These are phyloP conservation scores for Acrobasis repandana DNA, from an alignment of 2,888 invertebrate genomes.

Conservation along the genomic window DNA sequence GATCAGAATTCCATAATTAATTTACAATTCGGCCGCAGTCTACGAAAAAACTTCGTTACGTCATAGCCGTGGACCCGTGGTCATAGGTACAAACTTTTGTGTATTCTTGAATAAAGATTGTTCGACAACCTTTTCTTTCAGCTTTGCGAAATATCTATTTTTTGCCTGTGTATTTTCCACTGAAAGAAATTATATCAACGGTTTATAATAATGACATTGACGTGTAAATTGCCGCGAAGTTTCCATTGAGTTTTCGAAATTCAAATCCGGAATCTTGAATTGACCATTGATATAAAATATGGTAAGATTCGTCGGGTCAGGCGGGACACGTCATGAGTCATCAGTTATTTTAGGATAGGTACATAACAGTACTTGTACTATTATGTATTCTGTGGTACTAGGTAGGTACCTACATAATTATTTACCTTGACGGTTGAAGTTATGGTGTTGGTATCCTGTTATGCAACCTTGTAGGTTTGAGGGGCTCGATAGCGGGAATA, in stretches of 20 bases:
- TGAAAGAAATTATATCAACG: not conserved
- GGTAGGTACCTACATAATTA: too few species aligned
- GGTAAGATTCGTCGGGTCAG: not conserved
- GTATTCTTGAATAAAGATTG: conserved; percentile 10
- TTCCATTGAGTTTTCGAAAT: not conserved
- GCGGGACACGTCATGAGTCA: not conserved
- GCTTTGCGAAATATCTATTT: not conserved
- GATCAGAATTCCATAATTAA: conserved; percentile 13
- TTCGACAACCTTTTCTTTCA: conserved; percentile 19
- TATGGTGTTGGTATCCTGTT: not conserved
- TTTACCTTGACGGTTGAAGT: not conserved
- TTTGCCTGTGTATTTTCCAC: not conserved
- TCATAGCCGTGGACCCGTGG: not conserved
- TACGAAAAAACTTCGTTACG: conserved; percentile 4
- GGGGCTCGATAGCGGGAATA: too few species aligned
- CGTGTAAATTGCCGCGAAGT: not conserved
- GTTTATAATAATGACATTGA: not conserved
- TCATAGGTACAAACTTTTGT: conserved; percentile 4
- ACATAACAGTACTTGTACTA: too few species aligned
- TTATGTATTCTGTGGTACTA: too few species aligned
- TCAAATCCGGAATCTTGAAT: not conserved
- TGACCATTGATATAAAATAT: not conserved
- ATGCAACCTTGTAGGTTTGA: too few species aligned
- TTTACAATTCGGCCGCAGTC: not conserved
- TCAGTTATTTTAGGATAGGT: not conserved